These are phyloP conservation scores for Sula dactylatra DNA, from an alignment of 2,113 vertebrate genomes.

Conservation along the genomic window DNA sequence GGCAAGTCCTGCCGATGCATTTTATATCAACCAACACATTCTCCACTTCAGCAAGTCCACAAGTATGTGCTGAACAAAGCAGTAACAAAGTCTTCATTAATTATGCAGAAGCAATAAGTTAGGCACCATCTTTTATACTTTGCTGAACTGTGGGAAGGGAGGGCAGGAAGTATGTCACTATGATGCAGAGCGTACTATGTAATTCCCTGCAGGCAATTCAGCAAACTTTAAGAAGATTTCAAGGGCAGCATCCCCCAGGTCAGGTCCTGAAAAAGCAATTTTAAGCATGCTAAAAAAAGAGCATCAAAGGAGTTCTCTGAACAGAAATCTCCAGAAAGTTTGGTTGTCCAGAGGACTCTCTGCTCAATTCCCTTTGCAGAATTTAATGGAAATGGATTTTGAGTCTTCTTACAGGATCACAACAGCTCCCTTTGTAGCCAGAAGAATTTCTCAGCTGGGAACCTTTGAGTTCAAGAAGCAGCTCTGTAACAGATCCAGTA, in stretches of 20 bases:
- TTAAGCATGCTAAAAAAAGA: not conserved
- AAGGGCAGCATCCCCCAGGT: not conserved
- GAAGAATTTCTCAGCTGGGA: not conserved
- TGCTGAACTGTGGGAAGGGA: not conserved
- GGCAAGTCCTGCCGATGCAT: not conserved
- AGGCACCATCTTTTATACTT: not conserved
- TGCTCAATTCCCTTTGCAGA: not conserved
- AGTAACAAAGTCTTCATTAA: not conserved
- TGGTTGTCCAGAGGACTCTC: not conserved
- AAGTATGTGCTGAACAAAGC: not conserved
- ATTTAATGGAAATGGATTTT: not conserved
- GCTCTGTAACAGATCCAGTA: not conserved
- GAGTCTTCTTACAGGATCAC: not conserved
- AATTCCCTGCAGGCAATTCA: not conserved
- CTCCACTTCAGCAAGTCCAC: not conserved
- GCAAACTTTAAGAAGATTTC: not conserved
- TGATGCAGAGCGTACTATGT: not conserved
- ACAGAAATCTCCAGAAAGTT: not conserved
- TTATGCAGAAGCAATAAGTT: not conserved
- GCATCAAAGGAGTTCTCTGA: not conserved
- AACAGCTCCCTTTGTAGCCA: not conserved
- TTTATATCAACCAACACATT: not conserved
- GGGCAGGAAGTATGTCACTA: not conserved
- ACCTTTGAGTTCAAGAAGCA: not conserved
- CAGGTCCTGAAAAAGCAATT: not conserved